phyloP scores from a whole-genome alignment of 92 coral and sea anemone species.

The Parazoanthus swiftii region DNA sequence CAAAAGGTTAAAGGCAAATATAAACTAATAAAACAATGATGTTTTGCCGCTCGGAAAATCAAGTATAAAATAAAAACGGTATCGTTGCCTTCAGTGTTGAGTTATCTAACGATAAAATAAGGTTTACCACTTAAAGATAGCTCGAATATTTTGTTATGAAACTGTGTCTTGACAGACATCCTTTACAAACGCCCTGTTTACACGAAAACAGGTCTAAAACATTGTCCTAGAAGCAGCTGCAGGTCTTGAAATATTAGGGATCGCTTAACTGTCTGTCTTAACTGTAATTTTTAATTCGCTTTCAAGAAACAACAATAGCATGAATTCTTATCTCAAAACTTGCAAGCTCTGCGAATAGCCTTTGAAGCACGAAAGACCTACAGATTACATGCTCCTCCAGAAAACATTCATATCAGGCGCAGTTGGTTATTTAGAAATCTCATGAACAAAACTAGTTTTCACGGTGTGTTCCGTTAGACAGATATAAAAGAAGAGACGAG shows the following conservation, averaged over 20 bases:
- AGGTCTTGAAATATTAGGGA: constrained; percentile 10
- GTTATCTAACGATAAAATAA: background rate
- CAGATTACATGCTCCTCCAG: background rate
- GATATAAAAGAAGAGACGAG: background rate
- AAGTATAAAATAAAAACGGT: background rate
- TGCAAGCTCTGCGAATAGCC: background rate
- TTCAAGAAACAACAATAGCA: constrained; percentile 22
- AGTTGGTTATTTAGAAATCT: background rate
- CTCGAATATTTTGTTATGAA: background rate
- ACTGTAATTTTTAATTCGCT: constrained; percentile 32
- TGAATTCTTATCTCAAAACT: constrained; percentile 14
- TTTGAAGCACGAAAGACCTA: background rate
- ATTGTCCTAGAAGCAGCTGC: constrained; percentile 5
- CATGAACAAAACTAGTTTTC: background rate
- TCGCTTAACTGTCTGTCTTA: constrained; percentile 25
- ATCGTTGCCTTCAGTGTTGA: background rate
- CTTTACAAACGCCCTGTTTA: background rate
- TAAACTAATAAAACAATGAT: background rate
- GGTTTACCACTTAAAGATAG: background rate
- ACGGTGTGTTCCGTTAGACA: constrained; percentile 18
- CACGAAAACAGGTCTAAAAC: constrained; percentile 4
- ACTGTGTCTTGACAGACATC: background rate
- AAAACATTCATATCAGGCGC: background rate
- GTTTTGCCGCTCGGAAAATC: background rate
- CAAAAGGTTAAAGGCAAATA: background rate